These are phyloP conservation scores for Coelogynopora nodosa DNA, from an alignment of 2,888 invertebrate species.

Conservation along the genomic window DNA sequence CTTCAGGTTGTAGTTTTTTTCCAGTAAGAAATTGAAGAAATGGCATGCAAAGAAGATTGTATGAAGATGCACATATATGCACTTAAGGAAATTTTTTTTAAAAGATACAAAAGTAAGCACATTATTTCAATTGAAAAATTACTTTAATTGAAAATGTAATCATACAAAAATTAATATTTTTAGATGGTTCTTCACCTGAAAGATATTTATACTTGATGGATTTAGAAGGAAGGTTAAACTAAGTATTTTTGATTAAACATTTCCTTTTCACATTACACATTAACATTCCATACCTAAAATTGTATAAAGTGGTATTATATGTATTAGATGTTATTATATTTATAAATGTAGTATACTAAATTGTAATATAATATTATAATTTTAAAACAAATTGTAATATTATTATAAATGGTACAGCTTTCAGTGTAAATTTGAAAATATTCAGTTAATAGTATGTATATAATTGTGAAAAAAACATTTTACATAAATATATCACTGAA, in stretches of 20 bases:
- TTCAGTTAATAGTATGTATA: no score
- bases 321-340: no score
- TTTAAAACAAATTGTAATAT: no score
- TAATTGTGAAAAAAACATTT: no score
- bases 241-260: background rate
- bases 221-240: background rate
- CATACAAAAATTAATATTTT: background rate
- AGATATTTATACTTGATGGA: background rate
- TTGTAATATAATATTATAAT: no score
- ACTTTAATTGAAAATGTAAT: no score
- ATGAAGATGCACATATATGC: background rate
- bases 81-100: background rate
- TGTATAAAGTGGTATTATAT: no score
- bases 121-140: background rate
- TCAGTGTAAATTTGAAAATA: no score
- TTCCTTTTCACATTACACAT: no score
- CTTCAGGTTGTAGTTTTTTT: background rate
- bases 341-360: no score
- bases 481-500: background rate
- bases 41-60: background rate
- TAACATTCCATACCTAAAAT: no score
- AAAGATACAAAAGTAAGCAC: background rate
- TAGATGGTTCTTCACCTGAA: background rate
- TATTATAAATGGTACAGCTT: no score
- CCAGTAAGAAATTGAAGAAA: background rate